Conservation (phyloP, 2,888 invertebrate genomes). For the Heteromyza rotundicornis region DNA sequence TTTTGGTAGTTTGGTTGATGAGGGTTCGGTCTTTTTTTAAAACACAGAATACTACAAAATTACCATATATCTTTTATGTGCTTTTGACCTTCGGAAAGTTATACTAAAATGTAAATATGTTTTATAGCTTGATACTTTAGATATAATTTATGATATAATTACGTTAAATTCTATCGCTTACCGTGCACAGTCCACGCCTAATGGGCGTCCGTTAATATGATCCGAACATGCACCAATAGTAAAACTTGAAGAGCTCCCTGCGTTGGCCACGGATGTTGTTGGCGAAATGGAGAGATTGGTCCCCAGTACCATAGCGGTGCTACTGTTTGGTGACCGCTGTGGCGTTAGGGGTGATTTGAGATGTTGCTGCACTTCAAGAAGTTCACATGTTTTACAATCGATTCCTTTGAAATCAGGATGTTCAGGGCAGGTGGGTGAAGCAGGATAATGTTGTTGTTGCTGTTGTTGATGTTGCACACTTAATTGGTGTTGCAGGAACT, state of each 20-base stretch:
- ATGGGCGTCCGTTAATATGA: conserved; percentile 91
- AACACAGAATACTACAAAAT: too few relatives aligned
- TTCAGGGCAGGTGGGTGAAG: conserved; percentile 46
- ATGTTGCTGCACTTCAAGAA: conserved; percentile 48
- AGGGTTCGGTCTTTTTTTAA: too few relatives aligned
- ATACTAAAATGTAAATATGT: too few relatives aligned
- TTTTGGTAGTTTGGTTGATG: too few relatives aligned
- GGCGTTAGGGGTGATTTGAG: conserved; percentile 42
- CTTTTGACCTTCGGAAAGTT: too few relatives aligned
- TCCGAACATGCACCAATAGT: conserved; percentile 94
- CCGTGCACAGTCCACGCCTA: conserved; percentile 88
- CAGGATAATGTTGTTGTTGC: conserved; percentile 39
- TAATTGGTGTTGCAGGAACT: conserved; percentile 59
- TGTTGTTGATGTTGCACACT: conserved; percentile 45
- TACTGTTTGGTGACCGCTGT: conserved; percentile 36
- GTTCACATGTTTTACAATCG: conserved; percentile 61
- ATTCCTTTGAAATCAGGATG: conserved; percentile 56
- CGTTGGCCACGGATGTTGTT: conserved; percentile 11
- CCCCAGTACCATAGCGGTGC: conserved; percentile 26
- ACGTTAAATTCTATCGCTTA: too few relatives aligned
- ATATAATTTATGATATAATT: too few relatives aligned
- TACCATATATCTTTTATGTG: too few relatives aligned
- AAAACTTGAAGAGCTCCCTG: conserved; percentile 60
- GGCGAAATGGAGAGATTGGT: conserved; percentile 39
- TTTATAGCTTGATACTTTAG: too few relatives aligned